These are phyloP conservation scores for Gallinago paraguaiae DNA, from an alignment of 2,113 vertebrate species.

Conservation along the genomic window DNA sequence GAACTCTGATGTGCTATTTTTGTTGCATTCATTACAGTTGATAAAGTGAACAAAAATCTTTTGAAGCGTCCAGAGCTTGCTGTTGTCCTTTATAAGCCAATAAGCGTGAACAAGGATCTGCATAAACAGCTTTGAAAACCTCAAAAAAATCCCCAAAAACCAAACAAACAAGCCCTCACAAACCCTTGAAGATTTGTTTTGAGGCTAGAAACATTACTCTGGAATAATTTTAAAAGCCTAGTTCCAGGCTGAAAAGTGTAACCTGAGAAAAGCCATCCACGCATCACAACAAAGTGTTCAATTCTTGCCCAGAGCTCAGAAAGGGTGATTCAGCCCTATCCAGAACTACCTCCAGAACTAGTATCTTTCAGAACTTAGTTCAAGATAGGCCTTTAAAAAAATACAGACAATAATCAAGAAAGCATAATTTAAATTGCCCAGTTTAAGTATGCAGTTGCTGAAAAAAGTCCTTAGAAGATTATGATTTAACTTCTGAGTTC, in stretches of 20 bases:
- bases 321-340: neutral
- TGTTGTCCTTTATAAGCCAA: neutral
- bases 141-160: neutral
- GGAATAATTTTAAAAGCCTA: neutral
- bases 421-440: neutral
- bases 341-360: neutral
- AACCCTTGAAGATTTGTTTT: neutral
- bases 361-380: neutral
- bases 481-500: neutral
- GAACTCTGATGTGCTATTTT: neutral
- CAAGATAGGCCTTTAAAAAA: neutral
- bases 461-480: neutral
- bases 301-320: neutral
- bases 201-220: neutral
- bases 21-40: neutral
- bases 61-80: neutral
- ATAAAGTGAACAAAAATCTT: neutral
- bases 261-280: neutral
- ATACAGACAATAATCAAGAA: neutral
- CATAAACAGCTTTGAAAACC: neutral
- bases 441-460: neutral
- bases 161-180: too few species aligned
- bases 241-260: neutral
- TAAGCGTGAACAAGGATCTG: neutral
- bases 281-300: neutral